Base-by-base conservation (phyloP, 2,113 vertebrate genomes). In the Lamprotornis superbus region DNA sequence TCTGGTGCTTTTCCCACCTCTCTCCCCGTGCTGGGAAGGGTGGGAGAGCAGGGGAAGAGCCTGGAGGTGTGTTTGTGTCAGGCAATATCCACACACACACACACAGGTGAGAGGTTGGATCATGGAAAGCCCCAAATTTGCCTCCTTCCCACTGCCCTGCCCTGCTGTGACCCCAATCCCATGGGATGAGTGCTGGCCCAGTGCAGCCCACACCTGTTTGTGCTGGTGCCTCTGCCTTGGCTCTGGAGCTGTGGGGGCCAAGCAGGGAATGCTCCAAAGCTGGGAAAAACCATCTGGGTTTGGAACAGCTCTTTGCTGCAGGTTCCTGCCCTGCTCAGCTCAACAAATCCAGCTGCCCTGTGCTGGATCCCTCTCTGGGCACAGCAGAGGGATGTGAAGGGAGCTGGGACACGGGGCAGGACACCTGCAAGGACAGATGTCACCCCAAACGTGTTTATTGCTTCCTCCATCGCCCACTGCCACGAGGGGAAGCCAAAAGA, bases 171-270 rank as follows among this genome's bases (percentile, higher is more conserved):
- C 64, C 83, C 47, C 2, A 1, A 3, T 27, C 69, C 94, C 83
- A 17, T 0, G 31, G 44, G 89, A 19, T 8, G 75, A 63, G 75
- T 1, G 49, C 23, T 42, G 91, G 96, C 87, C 68, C 69, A 14
- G 91, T 1, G 4, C 91, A 89, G 52, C 89, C 95, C 95, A 59
- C 81, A 69, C 93, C 92, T 89, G 87, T 56, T 80, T 92, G 93
- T 22, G 12, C 93, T 88, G 87, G 11, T 91, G 87, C 83, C 87
- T 95, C 87, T 87, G 93, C 89, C 68, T 74, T 56, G 89, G 89
- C 91, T 90, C 11, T 0, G 1, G 55, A 68, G 75, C 83, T 55
- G 67, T 25, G 79, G 91, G 91, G 76, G 83, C 79, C 67, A 52
- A 20, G 87, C 8, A 44, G 91, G 89, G 91, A 65, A n/a, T 10